Conservation (phyloP, 2,888 invertebrate species). For the Drosophila pseudotalamancana region DNA sequence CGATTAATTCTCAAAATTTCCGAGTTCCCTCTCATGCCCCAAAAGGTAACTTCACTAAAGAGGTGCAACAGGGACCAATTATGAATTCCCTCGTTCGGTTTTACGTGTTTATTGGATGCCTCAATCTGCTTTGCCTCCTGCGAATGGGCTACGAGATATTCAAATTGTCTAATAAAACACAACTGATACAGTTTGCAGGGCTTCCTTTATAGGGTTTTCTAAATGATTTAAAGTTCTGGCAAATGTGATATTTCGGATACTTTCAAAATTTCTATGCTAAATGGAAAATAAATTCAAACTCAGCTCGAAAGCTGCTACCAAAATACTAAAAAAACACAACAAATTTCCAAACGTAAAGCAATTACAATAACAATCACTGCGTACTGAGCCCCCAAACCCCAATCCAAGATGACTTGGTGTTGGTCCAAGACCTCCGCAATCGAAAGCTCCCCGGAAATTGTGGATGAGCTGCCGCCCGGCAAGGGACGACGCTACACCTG, state of each 20-base stretch:
- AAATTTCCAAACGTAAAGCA: not conserved
- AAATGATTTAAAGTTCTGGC: not conserved
- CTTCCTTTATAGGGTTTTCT: not conserved
- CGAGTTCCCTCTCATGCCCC: not conserved
- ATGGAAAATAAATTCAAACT: constrained; percentile 20
- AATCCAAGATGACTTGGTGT: not conserved
- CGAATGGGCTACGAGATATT: constrained; percentile 13
- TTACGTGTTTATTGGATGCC: not conserved
- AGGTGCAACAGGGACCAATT: not conserved
- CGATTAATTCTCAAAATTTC: not conserved
- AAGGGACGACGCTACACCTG: constrained; percentile 49
- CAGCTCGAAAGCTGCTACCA: constrained; percentile 4
- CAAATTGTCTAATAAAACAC: not conserved
- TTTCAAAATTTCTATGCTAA: constrained; percentile 38
- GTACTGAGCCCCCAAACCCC: constrained; percentile 2
- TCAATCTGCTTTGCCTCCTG: constrained; percentile 17
- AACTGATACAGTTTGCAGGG: no score
- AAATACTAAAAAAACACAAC: constrained; percentile 10
- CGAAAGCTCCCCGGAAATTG: no score
- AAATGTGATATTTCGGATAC: constrained; percentile 27
- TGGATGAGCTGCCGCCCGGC: not conserved
- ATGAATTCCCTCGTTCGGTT: constrained; percentile 11
- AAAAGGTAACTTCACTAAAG: not conserved
- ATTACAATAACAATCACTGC: not conserved
- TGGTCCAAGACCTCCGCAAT: no score